Percentiles rank a stretch among this genome's conserved stretches.
These are phyloP conservation scores for Chymomyza costata DNA, from an alignment of 1,140 invertebrate genomes.

Conservation along the genomic window DNA sequence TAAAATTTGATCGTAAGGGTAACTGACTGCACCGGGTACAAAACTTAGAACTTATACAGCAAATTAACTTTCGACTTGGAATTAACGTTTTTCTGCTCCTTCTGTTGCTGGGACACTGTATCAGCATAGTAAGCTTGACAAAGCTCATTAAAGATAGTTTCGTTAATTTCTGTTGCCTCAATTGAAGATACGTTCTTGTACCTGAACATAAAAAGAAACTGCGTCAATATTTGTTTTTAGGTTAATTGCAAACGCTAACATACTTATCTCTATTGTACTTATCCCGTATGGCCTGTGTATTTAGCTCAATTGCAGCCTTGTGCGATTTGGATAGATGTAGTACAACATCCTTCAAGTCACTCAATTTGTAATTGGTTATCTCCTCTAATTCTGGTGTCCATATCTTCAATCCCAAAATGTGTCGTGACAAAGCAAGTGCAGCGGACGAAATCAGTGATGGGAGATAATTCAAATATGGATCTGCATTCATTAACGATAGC, in stretches of 20 bases:
- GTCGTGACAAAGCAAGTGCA: constrained; percentile 87
- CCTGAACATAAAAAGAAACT: constrained; percentile 18
- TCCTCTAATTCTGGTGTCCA: constrained; percentile 82
- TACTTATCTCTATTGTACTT: constrained; percentile 89
- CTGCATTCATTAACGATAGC: constrained; percentile 89
- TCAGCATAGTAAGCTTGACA: constrained; percentile 33
- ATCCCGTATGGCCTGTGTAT: constrained; percentile 89
- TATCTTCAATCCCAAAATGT: constrained; percentile 80
- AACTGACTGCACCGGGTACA: constrained; percentile 8
- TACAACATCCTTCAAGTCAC: constrained; percentile 83
- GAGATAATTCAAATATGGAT: constrained; percentile 87
- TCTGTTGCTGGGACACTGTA: constrained; percentile 21
- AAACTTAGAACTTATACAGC: constrained; percentile 73
- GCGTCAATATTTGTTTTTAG: too few species aligned
- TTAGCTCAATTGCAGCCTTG: constrained; percentile 79
- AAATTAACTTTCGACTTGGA: constrained; percentile 43
- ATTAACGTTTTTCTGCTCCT: constrained; percentile 10
- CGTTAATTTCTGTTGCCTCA: constrained; percentile 38
- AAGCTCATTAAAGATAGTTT: constrained; percentile 46
- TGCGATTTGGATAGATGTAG: constrained; percentile 83
- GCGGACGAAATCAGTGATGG: constrained; percentile 91
- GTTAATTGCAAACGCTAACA: constrained; percentile 37
- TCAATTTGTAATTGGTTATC: constrained; percentile 82
- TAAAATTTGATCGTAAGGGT: constrained; percentile 55
- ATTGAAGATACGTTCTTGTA: constrained; percentile 59